phyloP scores from a whole-genome alignment of 2,113 vertebrate species.

The Ahaetulla prasina region DNA sequence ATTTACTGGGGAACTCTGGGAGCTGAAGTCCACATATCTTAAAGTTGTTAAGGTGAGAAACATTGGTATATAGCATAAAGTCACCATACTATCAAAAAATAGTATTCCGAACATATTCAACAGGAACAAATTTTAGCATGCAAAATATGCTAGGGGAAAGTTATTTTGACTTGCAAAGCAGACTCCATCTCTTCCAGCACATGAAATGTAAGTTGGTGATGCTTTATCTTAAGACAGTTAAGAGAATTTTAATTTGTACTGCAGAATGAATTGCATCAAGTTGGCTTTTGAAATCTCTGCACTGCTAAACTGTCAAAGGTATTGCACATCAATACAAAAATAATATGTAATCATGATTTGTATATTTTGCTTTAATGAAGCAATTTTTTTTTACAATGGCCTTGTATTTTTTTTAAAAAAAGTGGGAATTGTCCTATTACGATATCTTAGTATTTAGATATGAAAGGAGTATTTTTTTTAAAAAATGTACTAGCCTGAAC shows the following conservation, averaged over 20 bases:
- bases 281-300: conserved; percentile 43
- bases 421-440: background rate
- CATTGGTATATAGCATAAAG: conserved; percentile 7
- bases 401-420: too few species aligned
- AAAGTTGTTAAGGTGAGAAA: background rate
- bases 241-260: conserved; percentile 55
- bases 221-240: conserved; percentile 44
- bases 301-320: conserved; percentile 52
- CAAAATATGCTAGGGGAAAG: conserved; percentile 44
- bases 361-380: conserved; percentile 49
- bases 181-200: conserved; percentile 33
- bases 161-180: conserved; percentile 60
- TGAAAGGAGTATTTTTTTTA: background rate
- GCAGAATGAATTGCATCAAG: conserved; percentile 41
- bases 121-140: conserved; percentile 45
- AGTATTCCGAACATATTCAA: conserved; percentile 43
- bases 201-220: conserved; percentile 54
- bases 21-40: background rate
- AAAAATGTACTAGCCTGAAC: conserved; percentile 7
- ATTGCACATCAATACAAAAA: conserved; percentile 29
- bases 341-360: conserved; percentile 40
- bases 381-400: too few species aligned
- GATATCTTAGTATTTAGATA: conserved; percentile 1
- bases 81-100: conserved; percentile 28
- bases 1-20: background rate